A percentile compares a stretch with the other conserved stretches of the same genome.
Conservation (phyloP, 2,888 invertebrate genomes). For the Microchrysa polita region DNA sequence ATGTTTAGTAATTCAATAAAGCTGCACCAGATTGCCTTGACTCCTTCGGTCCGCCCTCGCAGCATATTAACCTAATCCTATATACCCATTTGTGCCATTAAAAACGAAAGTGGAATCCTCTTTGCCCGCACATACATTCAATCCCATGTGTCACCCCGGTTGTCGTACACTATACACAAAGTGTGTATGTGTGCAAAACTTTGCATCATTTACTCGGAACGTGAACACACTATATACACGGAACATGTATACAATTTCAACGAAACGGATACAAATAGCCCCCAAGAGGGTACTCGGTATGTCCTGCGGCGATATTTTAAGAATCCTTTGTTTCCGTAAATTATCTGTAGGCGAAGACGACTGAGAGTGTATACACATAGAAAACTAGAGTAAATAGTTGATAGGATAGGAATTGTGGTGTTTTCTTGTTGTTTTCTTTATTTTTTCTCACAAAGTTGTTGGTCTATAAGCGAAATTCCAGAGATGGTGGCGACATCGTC, state of each 20-base stretch:
- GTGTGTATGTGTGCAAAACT: too few species aligned
- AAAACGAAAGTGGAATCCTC: conserved; percentile 26
- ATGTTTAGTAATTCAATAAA: too few species aligned
- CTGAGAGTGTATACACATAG: too few species aligned
- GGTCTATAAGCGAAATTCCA: conserved; percentile 20
- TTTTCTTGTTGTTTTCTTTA: not conserved
- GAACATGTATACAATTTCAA: not conserved
- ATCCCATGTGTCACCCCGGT: not conserved
- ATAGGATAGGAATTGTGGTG: conserved; percentile 10
- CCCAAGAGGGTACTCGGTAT: conserved; percentile 12
- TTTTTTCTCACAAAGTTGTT: not conserved
- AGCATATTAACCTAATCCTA: conserved; percentile 30
- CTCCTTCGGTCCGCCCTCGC: too few species aligned
- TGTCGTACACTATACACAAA: too few species aligned
- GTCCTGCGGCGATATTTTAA: conserved; percentile 37
- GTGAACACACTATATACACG: conserved; percentile 1
- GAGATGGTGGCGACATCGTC: conserved; percentile 8
- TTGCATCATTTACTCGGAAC: conserved; percentile 20
- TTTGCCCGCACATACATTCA: conserved; percentile 19
- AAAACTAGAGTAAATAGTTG: too few species aligned
- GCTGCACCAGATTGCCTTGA: too few species aligned
- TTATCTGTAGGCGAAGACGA: conserved; percentile 28
- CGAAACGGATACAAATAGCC: conserved; percentile 18
- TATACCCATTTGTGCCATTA: conserved; percentile 23
- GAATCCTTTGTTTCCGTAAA: conserved; percentile 39